Percentiles rank a stretch among this genome's conserved stretches.
phyloP scores from a whole-genome alignment of 2,797 vertebrate species.

The Coranthus polyacanthus region DNA sequence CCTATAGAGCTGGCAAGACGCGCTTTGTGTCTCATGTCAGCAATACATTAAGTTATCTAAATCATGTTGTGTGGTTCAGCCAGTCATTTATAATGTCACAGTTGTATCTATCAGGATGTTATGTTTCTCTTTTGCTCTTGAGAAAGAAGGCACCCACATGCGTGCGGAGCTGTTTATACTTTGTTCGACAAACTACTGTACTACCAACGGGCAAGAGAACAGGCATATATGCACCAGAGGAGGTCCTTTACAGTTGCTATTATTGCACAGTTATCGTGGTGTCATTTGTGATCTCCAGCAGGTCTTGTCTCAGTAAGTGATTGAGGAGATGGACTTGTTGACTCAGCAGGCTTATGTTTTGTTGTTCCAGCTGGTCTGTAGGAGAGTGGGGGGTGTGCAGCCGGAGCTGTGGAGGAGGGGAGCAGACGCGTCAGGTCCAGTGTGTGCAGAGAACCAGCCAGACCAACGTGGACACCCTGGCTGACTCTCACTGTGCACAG shows the following conservation, averaged over 20 bases:
- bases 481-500: slow-evolving; percentile 78
- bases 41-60: slow-evolving; percentile 12
- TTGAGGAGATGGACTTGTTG: slow-evolving; percentile 57
- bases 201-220: not conserved
- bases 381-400: slow-evolving; percentile 91
- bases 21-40: slow-evolving; percentile 25
- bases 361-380: slow-evolving; percentile 88
- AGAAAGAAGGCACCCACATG: no score
- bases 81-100: not conserved
- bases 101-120: not conserved
- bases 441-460: slow-evolving; percentile 83
- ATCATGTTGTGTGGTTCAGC: not conserved
- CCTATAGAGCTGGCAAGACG: slow-evolving; percentile 10
- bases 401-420: slow-evolving; percentile 87
- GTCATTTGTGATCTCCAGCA: slow-evolving; percentile 42
- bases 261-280: slow-evolving; percentile 23
- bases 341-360: slow-evolving; percentile 69
- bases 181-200: not conserved
- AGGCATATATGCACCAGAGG: not conserved
- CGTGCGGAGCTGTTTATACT: not conserved
- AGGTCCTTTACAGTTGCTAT: slow-evolving; percentile 12
- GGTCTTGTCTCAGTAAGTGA: slow-evolving; percentile 48
- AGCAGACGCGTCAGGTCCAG: slow-evolving; percentile 84
- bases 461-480: slow-evolving; percentile 68
- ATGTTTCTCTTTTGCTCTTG: no score